Evolutionary conservation across 2,888 invertebrate genomes (phyloP).

Genomic region (Tridacna crocea): DNA sequence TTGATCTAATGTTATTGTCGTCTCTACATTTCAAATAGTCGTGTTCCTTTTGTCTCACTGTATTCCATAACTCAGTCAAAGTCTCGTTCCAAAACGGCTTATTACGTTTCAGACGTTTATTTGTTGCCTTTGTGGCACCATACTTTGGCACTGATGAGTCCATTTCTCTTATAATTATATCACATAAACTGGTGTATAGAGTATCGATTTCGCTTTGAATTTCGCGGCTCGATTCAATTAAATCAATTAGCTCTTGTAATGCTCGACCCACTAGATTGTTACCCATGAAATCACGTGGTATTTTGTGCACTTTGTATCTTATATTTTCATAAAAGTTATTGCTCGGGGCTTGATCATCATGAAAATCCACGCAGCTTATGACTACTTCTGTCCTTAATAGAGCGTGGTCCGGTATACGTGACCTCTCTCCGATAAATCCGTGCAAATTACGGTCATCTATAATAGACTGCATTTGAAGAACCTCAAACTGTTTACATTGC

Average conservation of each 20-base stretch:
- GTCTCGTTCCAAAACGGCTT: constrained; percentile 41
- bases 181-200: constrained; percentile 1
- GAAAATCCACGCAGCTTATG: neutral
- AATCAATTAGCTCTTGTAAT: neutral
- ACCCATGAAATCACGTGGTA: neutral
- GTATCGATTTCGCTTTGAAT: constrained; percentile 9
- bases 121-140: constrained; percentile 17
- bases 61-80: constrained; percentile 30
- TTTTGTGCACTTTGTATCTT: neutral
- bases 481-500: too few species aligned
- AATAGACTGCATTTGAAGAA: too few species aligned
- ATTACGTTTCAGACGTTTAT: constrained; percentile 26
- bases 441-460: too few species aligned
- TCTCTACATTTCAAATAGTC: constrained; percentile 19
- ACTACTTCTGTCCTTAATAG: neutral
- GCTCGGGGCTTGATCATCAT: neutral
- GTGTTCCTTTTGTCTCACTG: constrained; percentile 12
- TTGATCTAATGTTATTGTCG: too few species aligned
- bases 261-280: neutral
- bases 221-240: neutral
- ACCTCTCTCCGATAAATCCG: neutral
- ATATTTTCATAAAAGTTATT: neutral
- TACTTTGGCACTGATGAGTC: constrained; percentile 25
- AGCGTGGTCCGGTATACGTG: constrained; percentile 14
- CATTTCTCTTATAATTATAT: constrained; percentile 34